Evolutionary conservation across 2,113 vertebrate genomes (phyloP).

Genomic region (Calyptomena viridis): DNA sequence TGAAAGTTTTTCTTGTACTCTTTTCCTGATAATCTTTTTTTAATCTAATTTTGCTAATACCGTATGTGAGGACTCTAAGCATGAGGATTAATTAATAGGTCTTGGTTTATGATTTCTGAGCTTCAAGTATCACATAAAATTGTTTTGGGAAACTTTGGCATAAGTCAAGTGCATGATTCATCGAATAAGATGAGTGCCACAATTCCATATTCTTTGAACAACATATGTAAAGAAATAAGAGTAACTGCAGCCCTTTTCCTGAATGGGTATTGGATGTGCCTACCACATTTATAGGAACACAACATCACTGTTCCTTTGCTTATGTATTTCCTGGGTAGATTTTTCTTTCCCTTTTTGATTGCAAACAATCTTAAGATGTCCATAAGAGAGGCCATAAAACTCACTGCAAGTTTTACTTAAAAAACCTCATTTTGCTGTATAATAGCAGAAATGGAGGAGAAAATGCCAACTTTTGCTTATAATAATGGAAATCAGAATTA

Average conservation of each 20-base stretch:
- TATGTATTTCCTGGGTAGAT: background rate
- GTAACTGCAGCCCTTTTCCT: background rate
- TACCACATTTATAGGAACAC: background rate
- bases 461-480: background rate
- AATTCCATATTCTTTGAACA: background rate
- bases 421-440: too few relatives aligned
- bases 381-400: too few relatives aligned
- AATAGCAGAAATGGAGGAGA: too few relatives aligned
- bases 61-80: background rate
- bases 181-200: background rate
- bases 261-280: background rate
- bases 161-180: background rate
- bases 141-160: background rate
- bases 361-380: too few relatives aligned
- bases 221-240: background rate
- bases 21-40: background rate
- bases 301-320: background rate
- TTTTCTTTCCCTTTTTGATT: too few relatives aligned
- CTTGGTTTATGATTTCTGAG: background rate
- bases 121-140: background rate
- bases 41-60: background rate
- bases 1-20: background rate
- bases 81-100: background rate
- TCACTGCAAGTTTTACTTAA: too few relatives aligned
- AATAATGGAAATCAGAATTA: background rate